Conservation (phyloP, 2,888 invertebrate species). For the Drosophila differens region DNA sequence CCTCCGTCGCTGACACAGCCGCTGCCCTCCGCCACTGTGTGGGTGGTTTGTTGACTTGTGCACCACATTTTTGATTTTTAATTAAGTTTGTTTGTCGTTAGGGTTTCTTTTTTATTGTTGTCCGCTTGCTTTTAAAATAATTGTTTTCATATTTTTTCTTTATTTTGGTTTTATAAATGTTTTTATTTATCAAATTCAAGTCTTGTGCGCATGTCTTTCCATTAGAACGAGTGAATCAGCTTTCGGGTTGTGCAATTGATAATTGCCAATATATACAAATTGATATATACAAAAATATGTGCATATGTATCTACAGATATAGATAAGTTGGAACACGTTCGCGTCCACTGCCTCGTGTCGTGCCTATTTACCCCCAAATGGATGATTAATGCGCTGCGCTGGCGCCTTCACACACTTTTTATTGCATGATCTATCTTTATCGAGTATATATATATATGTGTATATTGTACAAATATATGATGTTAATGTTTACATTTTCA, state of each 20-base stretch:
- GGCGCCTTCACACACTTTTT: slow-evolving; percentile 63
- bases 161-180: not conserved
- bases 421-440: slow-evolving; percentile 54
- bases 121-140: slow-evolving; percentile 22
- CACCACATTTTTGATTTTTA: slow-evolving; percentile 59
- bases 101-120: slow-evolving; percentile 9
- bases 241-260: slow-evolving; percentile 47
- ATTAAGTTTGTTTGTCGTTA: slow-evolving; percentile 57
- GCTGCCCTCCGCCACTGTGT: slow-evolving; percentile 43
- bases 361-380: slow-evolving; percentile 14
- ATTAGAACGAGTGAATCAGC: slow-evolving; percentile 62
- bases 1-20: slow-evolving; percentile 3
- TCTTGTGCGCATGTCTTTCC: slow-evolving; percentile 17
- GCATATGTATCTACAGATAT: slow-evolving; percentile 16
- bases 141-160: slow-evolving; percentile 28
- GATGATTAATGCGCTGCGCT: slow-evolving; percentile 43
- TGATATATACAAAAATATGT: slow-evolving; percentile 7
- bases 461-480: not conserved
- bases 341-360: slow-evolving; percentile 5
- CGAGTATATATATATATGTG: not conserved
- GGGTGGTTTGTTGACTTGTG: slow-evolving; percentile 71
- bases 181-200: slow-evolving; percentile 16
- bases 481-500: not conserved
- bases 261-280: slow-evolving; percentile 27
- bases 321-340: slow-evolving; percentile 33